Base-by-base conservation (phyloP, 2,797 vertebrate species). In the Rhyacichthys aspro region DNA sequence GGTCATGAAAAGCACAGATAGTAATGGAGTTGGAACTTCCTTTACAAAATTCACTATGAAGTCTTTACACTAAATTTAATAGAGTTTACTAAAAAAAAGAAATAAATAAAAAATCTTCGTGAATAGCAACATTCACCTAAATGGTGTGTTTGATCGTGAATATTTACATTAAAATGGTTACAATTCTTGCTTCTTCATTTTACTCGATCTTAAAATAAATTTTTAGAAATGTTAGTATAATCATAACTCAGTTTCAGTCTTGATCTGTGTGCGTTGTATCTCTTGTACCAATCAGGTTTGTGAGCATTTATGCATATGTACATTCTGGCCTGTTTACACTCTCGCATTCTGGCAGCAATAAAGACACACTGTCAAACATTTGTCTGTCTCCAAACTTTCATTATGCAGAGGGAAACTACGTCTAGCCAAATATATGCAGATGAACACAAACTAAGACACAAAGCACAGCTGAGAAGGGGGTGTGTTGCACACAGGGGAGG, bases 1-100 rank as follows among this genome's bases (percentile, higher is more conserved):
- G 80, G 79, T 78, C 77, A 81, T 0, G 10, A 33, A 7, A 45
- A 42, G 49, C 38, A 32, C 44, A 60, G 49, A 72, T 48, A 63
- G 56, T 43, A 66, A 28, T 19, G 18, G 2, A 9, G 3, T 14
- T 2, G 23, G 6, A 53, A 11, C 50, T 53, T 14, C 16, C 19
- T 7, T 45, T 43, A 37, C 18, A 38, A 32, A 3, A 48, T 45
- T 11, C 41, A 65, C 32, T 36, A 5, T 14, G 12, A 60, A 47
- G 8, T 3, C 17, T 23, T 53, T 19, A n/a, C 7, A 56, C 7
- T 28, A 2, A 28, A 28, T 28, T 28, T 28, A 28, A 28, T 28
- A 28, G 23, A 28, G 4, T 28, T 28, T 28, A 28, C 7, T n/a
- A n/a, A n/a, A n/a, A n/a, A n/a, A n/a, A n/a, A n/a, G n/a, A n/a